These are phyloP conservation scores for Ploceus nigricollis DNA, from an alignment of 2,113 vertebrate species.

Conservation along the genomic window DNA sequence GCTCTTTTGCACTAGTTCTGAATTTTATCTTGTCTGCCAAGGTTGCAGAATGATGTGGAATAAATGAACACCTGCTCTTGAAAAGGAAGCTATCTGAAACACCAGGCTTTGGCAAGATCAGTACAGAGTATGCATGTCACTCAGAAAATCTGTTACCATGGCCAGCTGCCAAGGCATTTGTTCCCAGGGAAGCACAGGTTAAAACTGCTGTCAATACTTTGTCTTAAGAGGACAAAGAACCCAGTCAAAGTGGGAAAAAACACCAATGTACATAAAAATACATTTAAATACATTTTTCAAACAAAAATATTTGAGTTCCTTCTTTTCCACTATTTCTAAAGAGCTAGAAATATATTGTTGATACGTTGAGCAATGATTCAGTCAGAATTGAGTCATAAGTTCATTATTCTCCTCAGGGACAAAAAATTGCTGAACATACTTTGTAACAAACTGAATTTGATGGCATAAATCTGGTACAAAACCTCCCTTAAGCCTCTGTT, in stretches of 20 bases:
- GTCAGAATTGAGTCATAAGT: neutral
- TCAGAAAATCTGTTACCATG: slow-evolving; percentile 40
- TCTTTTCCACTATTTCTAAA: neutral
- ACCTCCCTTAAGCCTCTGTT: neutral
- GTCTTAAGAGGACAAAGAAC: neutral
- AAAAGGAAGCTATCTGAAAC: slow-evolving; percentile 42
- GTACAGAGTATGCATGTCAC: neutral
- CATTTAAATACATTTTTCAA: neutral
- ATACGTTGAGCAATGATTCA: neutral
- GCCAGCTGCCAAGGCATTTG: slow-evolving; percentile 10
- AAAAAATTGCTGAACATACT: neutral
- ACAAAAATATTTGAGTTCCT: neutral
- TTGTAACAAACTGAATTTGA: neutral
- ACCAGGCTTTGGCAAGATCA: slow-evolving; percentile 28
- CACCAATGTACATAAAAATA: neutral
- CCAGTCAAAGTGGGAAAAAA: neutral
- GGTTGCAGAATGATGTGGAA: slow-evolving; percentile 46
- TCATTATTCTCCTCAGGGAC: neutral
- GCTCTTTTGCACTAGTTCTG: neutral
- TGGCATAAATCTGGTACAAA: neutral
- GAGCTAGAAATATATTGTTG: neutral
- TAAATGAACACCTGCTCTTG: slow-evolving; percentile 58
- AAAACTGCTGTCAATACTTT: slow-evolving; percentile 2
- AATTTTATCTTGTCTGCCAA: slow-evolving; percentile 36
- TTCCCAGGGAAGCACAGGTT: slow-evolving; percentile 14